phyloP scores from a whole-genome alignment of 2,797 vertebrate genomes.

The Microctenopoma steveboyesi region DNA sequence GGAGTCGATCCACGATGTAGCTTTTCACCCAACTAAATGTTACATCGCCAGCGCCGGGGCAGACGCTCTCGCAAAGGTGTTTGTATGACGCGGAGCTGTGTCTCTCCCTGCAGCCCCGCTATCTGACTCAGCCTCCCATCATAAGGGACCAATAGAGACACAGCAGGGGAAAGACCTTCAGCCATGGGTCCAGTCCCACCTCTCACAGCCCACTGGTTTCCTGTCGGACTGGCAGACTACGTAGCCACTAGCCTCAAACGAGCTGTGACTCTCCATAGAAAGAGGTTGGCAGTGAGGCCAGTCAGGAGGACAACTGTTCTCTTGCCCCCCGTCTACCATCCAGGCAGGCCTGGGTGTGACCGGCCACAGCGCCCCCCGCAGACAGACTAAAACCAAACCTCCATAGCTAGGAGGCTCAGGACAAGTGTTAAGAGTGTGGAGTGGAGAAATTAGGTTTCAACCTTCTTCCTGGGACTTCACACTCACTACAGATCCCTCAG shows the following conservation, averaged over 20 bases:
- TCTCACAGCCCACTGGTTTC: constrained; percentile 72
- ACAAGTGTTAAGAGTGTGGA: constrained; percentile 65
- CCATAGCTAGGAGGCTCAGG: constrained; percentile 71
- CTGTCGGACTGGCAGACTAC: constrained; percentile 69
- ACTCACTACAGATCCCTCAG: constrained; percentile 52
- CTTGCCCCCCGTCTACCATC: constrained; percentile 75
- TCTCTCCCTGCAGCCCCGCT: constrained; percentile 63
- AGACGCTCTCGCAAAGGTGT: constrained; percentile 97
- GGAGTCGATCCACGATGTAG: constrained; percentile 97
- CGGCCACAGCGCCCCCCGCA: constrained; percentile 73
- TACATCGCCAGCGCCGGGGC: constrained; percentile 98
- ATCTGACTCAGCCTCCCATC: constrained; percentile 68
- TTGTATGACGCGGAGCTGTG: constrained; percentile 91
- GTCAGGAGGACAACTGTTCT: constrained; percentile 80
- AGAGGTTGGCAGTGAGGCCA: constrained; percentile 59
- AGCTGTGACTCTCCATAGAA: constrained; percentile 53
- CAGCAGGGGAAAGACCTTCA: constrained; percentile 67
- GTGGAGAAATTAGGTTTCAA: constrained; percentile 59
- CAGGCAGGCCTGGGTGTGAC: constrained; percentile 95
- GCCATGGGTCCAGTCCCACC: constrained; percentile 62
- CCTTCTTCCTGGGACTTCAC: constrained; percentile 57
- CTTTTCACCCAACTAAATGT: constrained; percentile 97
- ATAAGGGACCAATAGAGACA: constrained; percentile 80
- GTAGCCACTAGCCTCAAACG: constrained; percentile 68
- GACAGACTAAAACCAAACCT: constrained; percentile 64